Evolutionary conservation across 2,888 invertebrate genomes (phyloP).

Genomic region (Eurytoma adleriae): DNA sequence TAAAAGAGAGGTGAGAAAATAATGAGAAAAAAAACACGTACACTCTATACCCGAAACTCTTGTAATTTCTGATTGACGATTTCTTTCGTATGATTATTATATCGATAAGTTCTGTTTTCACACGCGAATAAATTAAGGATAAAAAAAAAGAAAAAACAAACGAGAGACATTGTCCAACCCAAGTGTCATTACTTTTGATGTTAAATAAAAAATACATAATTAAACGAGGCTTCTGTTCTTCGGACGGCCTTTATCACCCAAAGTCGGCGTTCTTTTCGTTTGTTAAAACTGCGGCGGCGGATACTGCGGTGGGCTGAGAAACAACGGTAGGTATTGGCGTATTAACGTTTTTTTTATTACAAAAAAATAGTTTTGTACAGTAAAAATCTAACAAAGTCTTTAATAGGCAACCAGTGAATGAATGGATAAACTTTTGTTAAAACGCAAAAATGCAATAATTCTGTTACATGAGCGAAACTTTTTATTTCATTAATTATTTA

Average conservation of each 20-base stretch:
- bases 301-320: not conserved
- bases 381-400: conserved; percentile 7
- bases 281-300: not conserved
- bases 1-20: conserved; percentile 26
- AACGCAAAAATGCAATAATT: conserved; percentile 3
- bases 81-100: conserved; percentile 72
- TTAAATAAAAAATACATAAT: conserved; percentile 76
- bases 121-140: conserved; percentile 68
- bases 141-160: conserved; percentile 66
- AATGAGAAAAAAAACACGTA: conserved; percentile 50
- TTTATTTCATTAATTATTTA: not conserved
- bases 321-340: conserved; percentile 45
- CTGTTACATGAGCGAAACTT: not conserved
- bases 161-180: conserved; percentile 75
- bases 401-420: not conserved
- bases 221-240: conserved; percentile 64
- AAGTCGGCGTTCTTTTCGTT: not conserved
- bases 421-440: not conserved
- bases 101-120: conserved; percentile 73
- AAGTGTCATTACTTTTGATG: conserved; percentile 76
- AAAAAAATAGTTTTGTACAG: conserved; percentile 14
- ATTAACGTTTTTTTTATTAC: conserved; percentile 28
- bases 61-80: conserved; percentile 71
- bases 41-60: conserved; percentile 60
- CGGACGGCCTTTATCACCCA: conserved; percentile 46